These are phyloP conservation scores for Sarcoramphus papa DNA, from an alignment of 2,797 vertebrate genomes.

Conservation along the genomic window DNA sequence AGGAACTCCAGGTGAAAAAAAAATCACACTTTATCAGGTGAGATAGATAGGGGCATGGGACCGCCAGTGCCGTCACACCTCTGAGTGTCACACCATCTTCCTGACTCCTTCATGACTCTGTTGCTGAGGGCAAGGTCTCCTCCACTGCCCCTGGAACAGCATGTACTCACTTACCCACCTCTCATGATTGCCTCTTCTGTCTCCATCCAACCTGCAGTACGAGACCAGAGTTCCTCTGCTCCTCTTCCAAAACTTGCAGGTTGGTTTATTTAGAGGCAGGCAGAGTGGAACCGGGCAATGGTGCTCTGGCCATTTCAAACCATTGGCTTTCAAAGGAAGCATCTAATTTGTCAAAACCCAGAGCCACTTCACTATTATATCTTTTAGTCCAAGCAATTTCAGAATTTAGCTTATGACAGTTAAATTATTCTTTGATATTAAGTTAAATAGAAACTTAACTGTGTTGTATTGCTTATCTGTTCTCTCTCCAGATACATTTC, in stretches of 20 bases:
- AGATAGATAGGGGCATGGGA: neutral
- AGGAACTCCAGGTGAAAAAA: neutral
- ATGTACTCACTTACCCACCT: neutral
- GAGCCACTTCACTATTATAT: neutral
- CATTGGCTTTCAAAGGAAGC: neutral
- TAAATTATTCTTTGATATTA: neutral
- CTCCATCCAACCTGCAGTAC: neutral
- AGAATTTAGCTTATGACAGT: neutral
- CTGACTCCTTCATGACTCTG: neutral
- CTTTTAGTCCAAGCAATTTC: neutral
- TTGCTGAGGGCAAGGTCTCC: neutral
- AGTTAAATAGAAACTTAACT: neutral
- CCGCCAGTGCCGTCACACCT: neutral
- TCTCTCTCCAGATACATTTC: neutral
- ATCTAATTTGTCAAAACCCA: neutral
- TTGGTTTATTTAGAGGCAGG: neutral
- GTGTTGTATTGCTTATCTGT: neutral
- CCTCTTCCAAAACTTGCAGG: neutral
- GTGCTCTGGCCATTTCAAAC: neutral
- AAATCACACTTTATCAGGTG: neutral
- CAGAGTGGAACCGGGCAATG: neutral
- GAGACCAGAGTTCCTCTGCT: neutral
- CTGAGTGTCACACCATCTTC: neutral
- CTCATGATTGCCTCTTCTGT: neutral
- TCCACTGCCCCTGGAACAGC: neutral